Percentiles rank a stretch among this genome's conserved stretches.
These are phyloP conservation scores for Chiloscyllium punctatum DNA, from an alignment of 2,797 vertebrate species.

Conservation along the genomic window DNA sequence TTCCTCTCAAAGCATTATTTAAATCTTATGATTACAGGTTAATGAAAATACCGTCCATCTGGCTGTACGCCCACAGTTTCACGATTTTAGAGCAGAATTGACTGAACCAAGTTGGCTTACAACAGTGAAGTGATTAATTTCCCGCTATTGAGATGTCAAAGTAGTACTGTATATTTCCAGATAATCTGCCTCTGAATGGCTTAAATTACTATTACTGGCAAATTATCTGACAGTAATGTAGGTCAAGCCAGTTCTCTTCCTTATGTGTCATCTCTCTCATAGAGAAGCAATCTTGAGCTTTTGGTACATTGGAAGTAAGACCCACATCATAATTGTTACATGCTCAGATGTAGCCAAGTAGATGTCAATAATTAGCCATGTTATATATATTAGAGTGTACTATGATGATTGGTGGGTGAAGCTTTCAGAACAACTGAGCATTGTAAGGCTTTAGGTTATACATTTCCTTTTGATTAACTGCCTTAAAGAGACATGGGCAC, in stretches of 20 bases:
- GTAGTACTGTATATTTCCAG: not conserved
- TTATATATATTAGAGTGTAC: not conserved
- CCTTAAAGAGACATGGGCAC: not conserved
- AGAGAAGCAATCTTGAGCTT: not conserved
- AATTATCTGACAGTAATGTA: not conserved
- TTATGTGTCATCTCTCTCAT: not conserved
- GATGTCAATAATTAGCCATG: not conserved
- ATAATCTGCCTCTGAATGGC: not conserved
- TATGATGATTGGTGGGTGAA: too few relatives aligned
- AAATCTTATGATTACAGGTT: not conserved
- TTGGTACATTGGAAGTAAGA: not conserved
- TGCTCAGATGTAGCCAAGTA: not conserved
- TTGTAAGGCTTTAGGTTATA: not conserved
- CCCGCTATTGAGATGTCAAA: not conserved
- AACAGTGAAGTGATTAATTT: not conserved
- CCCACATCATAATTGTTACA: not conserved
- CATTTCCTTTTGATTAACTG: not conserved
- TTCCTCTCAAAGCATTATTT: not conserved
- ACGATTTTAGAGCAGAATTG: not conserved
- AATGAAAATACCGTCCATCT: too few relatives aligned
- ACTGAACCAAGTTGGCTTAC: not conserved
- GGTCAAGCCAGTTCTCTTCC: not conserved
- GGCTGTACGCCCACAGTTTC: not conserved
- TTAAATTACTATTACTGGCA: not conserved
- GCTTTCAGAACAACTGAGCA: not conserved